Evolutionary conservation across 1,140 invertebrate genomes (phyloP), one percentile per base, ranked within the genome.

Genomic region (Conopomorpha cramerella): DNA sequence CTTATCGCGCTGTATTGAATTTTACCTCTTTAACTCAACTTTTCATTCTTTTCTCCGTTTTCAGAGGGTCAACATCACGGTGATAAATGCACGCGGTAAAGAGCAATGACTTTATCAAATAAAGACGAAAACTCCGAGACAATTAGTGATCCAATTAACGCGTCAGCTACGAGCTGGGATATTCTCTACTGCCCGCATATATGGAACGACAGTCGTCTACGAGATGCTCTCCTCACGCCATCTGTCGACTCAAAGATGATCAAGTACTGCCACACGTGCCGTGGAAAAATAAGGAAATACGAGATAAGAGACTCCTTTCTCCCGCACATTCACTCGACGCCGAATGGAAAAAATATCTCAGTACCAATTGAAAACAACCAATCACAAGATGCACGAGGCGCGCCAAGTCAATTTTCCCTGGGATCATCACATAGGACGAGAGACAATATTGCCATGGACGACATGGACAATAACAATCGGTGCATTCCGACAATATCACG

Each of bases 401-500:
- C n/a, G n/a, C n/a, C n/a, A n/a, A n/a, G n/a, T n/a, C n/a, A n/a
- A n/a, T n/a, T n/a, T n/a, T n/a, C n/a, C n/a, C n/a, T n/a, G n/a
- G n/a, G n/a, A n/a, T n/a, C n/a, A n/a, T n/a, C n/a, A n/a, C n/a
- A n/a, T n/a, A n/a, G n/a, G n/a, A n/a, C n/a, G n/a, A n/a, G n/a
- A n/a, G n/a, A n/a, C n/a, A n/a, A n/a, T n/a, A n/a, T n/a, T n/a
- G n/a, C n/a, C n/a, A n/a, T n/a, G n/a, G n/a, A n/a, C n/a, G n/a
- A n/a, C n/a, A n/a, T n/a, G n/a, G n/a, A n/a, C n/a, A n/a, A 46
- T 28, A 50, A 33, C 29, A 50, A 50, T 29, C 38, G 38, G 39
- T 55, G 51, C 39, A 67, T 79, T 54, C 70, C 74, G 33, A 68
- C 65, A 17, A 71, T 79, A 58, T 78, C 74, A 17, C 60, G 55